Conservation (phyloP, 2,113 vertebrate genomes). For the Hyperoodon ampullatus region DNA sequence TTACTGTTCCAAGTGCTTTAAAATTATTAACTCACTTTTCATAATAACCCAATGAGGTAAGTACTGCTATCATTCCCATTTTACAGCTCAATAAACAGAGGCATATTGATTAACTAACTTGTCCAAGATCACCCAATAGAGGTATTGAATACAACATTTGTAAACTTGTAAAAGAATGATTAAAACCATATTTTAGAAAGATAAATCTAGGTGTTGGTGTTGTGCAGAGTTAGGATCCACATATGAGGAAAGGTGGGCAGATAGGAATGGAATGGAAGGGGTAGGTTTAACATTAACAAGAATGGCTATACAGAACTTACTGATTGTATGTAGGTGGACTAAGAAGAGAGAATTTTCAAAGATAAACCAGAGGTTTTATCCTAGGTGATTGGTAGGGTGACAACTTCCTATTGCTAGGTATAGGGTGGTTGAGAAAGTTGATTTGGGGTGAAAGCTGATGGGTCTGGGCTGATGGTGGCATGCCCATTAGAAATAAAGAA, state of each 20-base stretch:
- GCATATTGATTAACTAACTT: not conserved
- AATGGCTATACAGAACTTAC: not conserved
- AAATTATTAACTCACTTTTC: constrained; percentile 38
- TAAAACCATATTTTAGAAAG: not conserved
- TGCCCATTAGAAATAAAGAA: not conserved
- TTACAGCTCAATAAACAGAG: not conserved
- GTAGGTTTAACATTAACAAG: not conserved
- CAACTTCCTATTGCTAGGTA: not conserved
- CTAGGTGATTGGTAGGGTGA: not conserved
- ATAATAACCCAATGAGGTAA: not conserved
- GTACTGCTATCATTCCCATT: not conserved
- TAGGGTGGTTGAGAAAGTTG: not conserved
- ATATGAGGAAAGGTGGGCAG: not conserved
- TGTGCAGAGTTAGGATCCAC: not conserved
- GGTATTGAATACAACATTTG: not conserved
- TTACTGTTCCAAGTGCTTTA: not conserved
- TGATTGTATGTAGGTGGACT: not conserved
- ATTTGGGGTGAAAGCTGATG: not conserved
- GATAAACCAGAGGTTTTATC: not conserved
- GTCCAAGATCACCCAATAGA: not conserved
- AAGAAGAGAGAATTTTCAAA: not conserved
- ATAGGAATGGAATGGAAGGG: not conserved
- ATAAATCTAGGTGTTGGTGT: not conserved
- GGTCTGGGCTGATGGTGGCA: not conserved
- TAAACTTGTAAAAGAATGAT: not conserved